These are phyloP conservation scores for Galaxias olidus DNA, from an alignment of 2,797 vertebrate species.

Conservation along the genomic window DNA sequence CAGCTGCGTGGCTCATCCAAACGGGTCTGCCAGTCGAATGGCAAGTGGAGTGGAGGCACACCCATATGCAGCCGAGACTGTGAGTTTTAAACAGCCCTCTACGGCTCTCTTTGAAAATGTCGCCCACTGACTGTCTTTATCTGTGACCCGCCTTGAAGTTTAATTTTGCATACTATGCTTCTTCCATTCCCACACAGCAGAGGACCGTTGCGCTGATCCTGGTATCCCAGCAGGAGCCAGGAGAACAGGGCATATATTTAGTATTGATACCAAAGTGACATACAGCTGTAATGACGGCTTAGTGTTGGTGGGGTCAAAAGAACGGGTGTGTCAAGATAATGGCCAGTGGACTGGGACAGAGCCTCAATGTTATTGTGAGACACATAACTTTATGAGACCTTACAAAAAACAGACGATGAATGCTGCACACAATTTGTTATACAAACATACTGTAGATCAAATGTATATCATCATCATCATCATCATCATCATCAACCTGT, in stretches of 20 bases:
- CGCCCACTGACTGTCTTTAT: too few species aligned
- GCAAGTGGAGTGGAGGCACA: constrained; percentile 71
- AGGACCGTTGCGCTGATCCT: constrained; percentile 55
- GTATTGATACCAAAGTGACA: constrained; percentile 50
- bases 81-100: constrained; percentile 38
- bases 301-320: constrained; percentile 55
- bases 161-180: too few species aligned
- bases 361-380: constrained; percentile 72
- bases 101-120: neutral
- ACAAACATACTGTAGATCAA: neutral
- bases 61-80: constrained; percentile 66
- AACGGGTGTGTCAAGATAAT: constrained; percentile 56
- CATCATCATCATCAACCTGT: neutral
- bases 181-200: constrained; percentile 41
- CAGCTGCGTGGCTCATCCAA: constrained; percentile 49
- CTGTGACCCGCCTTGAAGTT: too few species aligned
- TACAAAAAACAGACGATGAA: neutral
- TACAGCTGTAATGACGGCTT: constrained; percentile 51
- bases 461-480: neutral
- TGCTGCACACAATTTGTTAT: neutral
- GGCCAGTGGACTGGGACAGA: constrained; percentile 63
- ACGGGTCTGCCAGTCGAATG: constrained; percentile 61
- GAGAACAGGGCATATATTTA: constrained; percentile 48
- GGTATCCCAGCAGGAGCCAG: constrained; percentile 63
- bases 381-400: neutral